Evolutionary conservation across 2,888 invertebrate genomes (phyloP), one percentile per base, ranked within the genome.

Genomic region (Caenorhabditis uteleia): DNA sequence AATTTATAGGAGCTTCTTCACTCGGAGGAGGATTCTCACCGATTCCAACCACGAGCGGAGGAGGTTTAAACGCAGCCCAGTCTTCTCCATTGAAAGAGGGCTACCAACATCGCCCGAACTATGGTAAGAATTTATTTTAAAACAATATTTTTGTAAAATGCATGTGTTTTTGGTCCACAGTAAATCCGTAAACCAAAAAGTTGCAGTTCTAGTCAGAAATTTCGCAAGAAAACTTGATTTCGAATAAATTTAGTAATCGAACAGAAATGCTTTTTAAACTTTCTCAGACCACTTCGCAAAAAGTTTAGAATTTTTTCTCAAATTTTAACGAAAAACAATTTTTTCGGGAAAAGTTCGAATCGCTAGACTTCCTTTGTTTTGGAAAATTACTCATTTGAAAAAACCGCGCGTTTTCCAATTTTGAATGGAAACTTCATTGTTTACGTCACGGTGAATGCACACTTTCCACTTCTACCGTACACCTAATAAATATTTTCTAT

Each of bases 1-100:
- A n/a, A n/a, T 0, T 33, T 68, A n/a, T 49, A 75, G 75, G 71
- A 54, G 69, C 69, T 61, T 55, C 72, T 40, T 56, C 72, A 49
- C 57, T 64, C 54, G 70, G 64, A 36, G 73, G 71, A 57, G 69
- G 67, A 49, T 75, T 68, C 68, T 73, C 75, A 39, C 73, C 71
- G 46, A 56, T 75, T 49, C 73, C 75, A 36, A 75, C 75, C 53
- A 73, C 75, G 48, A 74, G 73, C 56, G 69, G 67, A 44, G 55
- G 47, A 43, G 62, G 53, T 57, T 64, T 64, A 36, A 57, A 58
- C 57, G 54, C 58, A 23, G 60, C 73, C 50, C 73, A 73, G 59
- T 68, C 73, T 23, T 59, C 73, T 38, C 68, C 75, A 36, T 68
- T 60, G 16, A 54, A 66, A n/a, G 68, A 72, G 18, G 29, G 29